Conservation (phyloP, 2,113 vertebrate species). For the Sinocyclocheilus rhinocerous region DNA sequence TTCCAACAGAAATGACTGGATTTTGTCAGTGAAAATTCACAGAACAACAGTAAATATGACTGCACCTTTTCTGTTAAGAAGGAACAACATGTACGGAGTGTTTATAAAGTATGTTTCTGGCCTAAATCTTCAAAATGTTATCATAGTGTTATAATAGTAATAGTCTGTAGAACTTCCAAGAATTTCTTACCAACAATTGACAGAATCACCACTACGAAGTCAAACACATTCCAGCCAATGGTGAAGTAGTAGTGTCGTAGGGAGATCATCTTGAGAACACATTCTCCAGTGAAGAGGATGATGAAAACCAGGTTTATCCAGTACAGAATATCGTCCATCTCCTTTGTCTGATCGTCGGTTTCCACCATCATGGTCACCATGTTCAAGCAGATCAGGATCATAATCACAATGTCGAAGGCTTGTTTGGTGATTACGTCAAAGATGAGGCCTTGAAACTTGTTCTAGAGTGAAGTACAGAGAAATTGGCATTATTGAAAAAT, state of each 20-base stretch:
- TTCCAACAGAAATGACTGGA: neutral
- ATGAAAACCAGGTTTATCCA: slow-evolving; percentile 97
- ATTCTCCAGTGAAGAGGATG: slow-evolving; percentile 93
- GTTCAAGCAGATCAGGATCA: slow-evolving; percentile 99
- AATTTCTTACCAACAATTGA: slow-evolving; percentile 92
- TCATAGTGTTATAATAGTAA: neutral
- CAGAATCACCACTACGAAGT: slow-evolving; percentile 98
- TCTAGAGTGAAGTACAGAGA: slow-evolving; percentile 73
- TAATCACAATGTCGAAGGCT: slow-evolving; percentile 96
- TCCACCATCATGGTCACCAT: slow-evolving; percentile 99
- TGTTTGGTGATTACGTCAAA: slow-evolving; percentile 97
- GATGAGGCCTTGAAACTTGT: slow-evolving; percentile 93
- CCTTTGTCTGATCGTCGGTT: slow-evolving; percentile 89
- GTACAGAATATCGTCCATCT: slow-evolving; percentile 85
- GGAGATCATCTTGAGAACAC: slow-evolving; percentile 90
- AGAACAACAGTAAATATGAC: neutral
- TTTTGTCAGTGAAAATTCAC: neutral
- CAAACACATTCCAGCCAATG: slow-evolving; percentile 97
- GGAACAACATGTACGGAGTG: neutral
- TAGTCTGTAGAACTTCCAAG: neutral
- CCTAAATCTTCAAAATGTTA: neutral
- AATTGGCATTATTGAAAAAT: neutral
- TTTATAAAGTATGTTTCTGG: neutral
- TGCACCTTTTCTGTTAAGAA: neutral
- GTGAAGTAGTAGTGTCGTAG: slow-evolving; percentile 97